phyloP scores from a whole-genome alignment of 2,797 vertebrate species.

The Gobionotothen gibberifrons region DNA sequence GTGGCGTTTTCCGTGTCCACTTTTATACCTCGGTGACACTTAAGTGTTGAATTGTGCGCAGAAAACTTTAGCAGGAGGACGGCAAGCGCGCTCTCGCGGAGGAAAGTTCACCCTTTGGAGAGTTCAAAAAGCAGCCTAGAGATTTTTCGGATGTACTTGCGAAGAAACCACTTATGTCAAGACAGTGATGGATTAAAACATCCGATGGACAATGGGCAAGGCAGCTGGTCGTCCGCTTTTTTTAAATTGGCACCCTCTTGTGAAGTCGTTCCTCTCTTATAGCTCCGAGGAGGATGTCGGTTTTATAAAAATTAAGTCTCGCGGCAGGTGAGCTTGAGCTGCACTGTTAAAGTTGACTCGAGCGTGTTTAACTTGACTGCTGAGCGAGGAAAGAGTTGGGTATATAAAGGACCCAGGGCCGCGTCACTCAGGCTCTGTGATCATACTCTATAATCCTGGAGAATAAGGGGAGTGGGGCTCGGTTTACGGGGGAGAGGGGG shows the following conservation, averaged over 20 bases:
- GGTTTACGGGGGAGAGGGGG: conserved; percentile 64
- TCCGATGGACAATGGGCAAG: conserved; percentile 71
- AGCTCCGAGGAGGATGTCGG: conserved; percentile 44
- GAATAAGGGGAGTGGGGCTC: conserved; percentile 72
- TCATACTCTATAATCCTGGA: conserved; percentile 81
- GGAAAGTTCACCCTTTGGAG: conserved; percentile 66
- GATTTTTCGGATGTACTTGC: conserved; percentile 73
- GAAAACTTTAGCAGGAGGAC: conserved; percentile 66
- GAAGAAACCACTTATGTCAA: conserved; percentile 72
- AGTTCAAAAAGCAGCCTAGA: conserved; percentile 60
- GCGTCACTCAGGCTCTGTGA: conserved; percentile 86
- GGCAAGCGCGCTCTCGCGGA: conserved; percentile 60
- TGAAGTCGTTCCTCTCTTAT: conserved; percentile 68
- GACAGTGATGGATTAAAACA: conserved; percentile 74
- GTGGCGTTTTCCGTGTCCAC: conserved; percentile 58
- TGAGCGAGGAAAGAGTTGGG: conserved; percentile 58
- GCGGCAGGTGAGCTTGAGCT: conserved; percentile 61
- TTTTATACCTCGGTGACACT: conserved; percentile 77
- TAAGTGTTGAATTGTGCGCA: conserved; percentile 57
- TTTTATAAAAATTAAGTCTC: conserved; percentile 36
- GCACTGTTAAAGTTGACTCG: conserved; percentile 49
- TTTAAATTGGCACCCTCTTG: conserved; percentile 78
- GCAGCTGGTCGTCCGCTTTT: conserved; percentile 47
- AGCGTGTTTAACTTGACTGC: conserved; percentile 71
- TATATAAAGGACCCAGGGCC: conserved; percentile 78